Evolutionary conservation across 2,113 vertebrate genomes (phyloP), one percentile per base, ranked within the genome.

Genomic region (Lepus americanus): DNA sequence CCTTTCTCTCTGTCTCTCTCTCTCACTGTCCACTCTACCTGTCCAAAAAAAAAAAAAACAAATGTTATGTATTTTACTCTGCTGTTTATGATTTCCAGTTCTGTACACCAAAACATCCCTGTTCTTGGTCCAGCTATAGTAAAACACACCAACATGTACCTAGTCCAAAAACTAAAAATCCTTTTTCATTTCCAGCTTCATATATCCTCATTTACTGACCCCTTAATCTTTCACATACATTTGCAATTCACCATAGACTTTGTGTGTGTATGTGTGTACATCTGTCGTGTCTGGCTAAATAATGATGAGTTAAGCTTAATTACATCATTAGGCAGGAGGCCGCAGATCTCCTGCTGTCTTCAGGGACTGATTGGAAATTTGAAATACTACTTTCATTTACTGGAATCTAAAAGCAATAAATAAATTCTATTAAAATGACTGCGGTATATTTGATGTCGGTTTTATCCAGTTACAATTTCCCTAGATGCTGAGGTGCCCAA

Each of bases 301-400:
- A 87, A 94, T 97, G 79, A 97, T 96, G 92, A 97, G 86, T 78
- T 95, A 84, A 92, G 87, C 70, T 95, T 97, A 97, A 96, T 97
- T 96, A 90, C 61, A 96, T 97, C 97, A 96, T 96, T 96, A 97
- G 76, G 33, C 90, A 96, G 74, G 70, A 96, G 90, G 59, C 81
- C 70, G 2, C 76, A 88, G 94, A 93, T 70, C 77, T 96, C 85
- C 90, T 51, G 86, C 90, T 95, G 95, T 53, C 88, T 96, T 77
- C 76, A 82, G 73, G 51, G 85, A 73, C 92, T 97, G 92, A 96
- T 87, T 96, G 59, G 95, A 97, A 97, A 97, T 96, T 96, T 78
- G 95, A 94, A 97, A 91, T 92, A 94, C 80, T 94, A 97, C 96
- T 97, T 97, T 95, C 76, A 72, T 74, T 92, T 95, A 92, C 76